Percentiles rank a stretch among this genome's conserved stretches.
Conservation (phyloP, 1,140 invertebrate species). For the Drosophila setifemur region DNA sequence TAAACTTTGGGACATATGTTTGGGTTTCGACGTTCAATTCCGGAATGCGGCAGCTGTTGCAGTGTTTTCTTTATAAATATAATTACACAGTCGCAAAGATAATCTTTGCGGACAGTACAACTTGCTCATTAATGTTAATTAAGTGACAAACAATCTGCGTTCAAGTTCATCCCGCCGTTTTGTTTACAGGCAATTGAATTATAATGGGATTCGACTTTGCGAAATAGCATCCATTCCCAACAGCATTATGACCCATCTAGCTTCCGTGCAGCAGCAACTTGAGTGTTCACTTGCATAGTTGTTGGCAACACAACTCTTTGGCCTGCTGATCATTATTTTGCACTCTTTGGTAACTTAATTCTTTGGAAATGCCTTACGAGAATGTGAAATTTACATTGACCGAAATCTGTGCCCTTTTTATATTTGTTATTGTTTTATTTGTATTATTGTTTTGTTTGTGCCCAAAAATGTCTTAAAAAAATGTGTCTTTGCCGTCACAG, state of each 20-base stretch:
- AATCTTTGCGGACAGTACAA: conserved; percentile 51
- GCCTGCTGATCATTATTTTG: conserved; percentile 29
- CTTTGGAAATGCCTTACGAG: conserved; percentile 42
- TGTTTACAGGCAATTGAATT: conserved; percentile 79
- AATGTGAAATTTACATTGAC: conserved; percentile 17
- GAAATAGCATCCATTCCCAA: background rate
- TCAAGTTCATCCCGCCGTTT: conserved; percentile 41
- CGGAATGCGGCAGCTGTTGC: background rate
- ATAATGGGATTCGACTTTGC: conserved; percentile 66
- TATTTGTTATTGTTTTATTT: background rate
- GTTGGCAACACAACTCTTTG: conserved; percentile 37
- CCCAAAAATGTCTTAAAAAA: too few relatives aligned
- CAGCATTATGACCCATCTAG: background rate
- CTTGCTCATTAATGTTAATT: conserved; percentile 77
- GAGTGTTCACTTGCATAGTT: conserved; percentile 44
- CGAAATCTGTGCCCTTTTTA: conserved; percentile 25
- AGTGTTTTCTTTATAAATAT: conserved; percentile 64
- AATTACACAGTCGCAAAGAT: conserved; percentile 74
- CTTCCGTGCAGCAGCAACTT: background rate
- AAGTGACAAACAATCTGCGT: conserved; percentile 72
- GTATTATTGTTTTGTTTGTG: conserved; percentile 15
- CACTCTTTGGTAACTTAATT: conserved; percentile 53
- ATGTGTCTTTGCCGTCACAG: conserved; percentile 17
- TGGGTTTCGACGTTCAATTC: background rate
- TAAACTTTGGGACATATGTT: background rate